Evolutionary conservation across 2,888 invertebrate species (phyloP).

Genomic region (Torymus auratus): DNA sequence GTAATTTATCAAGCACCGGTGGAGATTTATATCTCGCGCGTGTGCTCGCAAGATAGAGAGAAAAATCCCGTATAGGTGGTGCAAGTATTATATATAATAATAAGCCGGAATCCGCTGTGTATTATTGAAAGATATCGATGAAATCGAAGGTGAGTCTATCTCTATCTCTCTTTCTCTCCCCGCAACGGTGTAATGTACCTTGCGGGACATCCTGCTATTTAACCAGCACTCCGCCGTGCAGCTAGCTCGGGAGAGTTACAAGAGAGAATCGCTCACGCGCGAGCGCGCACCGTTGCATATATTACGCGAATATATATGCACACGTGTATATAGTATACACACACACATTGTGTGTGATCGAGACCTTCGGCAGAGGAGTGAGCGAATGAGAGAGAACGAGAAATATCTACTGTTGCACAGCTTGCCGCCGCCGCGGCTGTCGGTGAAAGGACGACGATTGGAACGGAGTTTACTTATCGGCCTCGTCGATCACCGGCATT

Average conservation of each 20-base stretch:
- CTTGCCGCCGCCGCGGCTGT: constrained; percentile 9
- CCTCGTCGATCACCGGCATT: constrained; percentile 49
- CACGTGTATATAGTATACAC: background rate
- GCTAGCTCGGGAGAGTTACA: constrained; percentile 22
- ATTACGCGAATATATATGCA: constrained; percentile 5
- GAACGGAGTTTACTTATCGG: constrained; percentile 54
- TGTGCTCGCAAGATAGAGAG: background rate
- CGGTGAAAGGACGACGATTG: constrained; percentile 57
- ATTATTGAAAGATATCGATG: constrained; percentile 35
- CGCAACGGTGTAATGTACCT: constrained; percentile 1
- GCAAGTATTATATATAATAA: constrained; percentile 40
- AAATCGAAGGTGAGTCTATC: constrained; percentile 49
- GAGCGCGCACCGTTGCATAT: constrained; percentile 15
- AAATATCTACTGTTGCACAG: constrained; percentile 22
- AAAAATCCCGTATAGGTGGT: constrained; percentile 10
- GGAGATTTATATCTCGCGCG: constrained; percentile 36
- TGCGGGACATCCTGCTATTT: constrained; percentile 38
- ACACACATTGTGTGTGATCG: constrained; percentile 30
- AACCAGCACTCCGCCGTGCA: constrained; percentile 31
- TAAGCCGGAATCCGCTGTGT: constrained; percentile 25
- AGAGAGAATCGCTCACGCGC: constrained; percentile 8
- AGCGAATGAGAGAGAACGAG: constrained; percentile 12
- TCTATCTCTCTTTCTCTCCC: background rate
- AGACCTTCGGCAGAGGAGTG: constrained; percentile 32
- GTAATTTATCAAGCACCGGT: constrained; percentile 32